These are phyloP conservation scores for Mesaphorura yosii DNA, from an alignment of 1,140 invertebrate genomes.

Conservation along the genomic window DNA sequence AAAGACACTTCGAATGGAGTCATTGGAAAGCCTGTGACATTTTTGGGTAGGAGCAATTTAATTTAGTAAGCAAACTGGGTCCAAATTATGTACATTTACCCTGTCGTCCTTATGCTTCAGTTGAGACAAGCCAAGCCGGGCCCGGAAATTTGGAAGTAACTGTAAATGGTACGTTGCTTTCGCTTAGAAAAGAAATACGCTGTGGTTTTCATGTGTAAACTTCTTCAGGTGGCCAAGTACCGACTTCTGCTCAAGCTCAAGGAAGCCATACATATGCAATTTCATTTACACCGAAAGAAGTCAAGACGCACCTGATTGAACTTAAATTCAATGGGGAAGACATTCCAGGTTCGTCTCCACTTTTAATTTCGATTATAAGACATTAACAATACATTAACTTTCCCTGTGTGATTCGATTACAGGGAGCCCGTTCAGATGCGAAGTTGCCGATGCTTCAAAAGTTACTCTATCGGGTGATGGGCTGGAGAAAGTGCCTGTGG, in stretches of 20 bases:
- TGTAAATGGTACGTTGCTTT: constrained; percentile 90
- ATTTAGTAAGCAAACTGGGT: neutral
- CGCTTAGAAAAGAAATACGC: constrained; percentile 84
- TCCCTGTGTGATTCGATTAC: constrained; percentile 36
- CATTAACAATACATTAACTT: constrained; percentile 3
- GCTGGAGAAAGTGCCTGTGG: constrained; percentile 84
- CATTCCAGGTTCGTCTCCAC: constrained; percentile 58
- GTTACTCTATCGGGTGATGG: constrained; percentile 64
- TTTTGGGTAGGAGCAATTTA: constrained; percentile 57
- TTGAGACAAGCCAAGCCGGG: constrained; percentile 92
- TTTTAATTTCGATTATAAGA: neutral
- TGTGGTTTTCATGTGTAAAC: constrained; percentile 94
- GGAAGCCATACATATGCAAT: constrained; percentile 94
- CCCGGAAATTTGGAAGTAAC: constrained; percentile 93
- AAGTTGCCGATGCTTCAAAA: constrained; percentile 58
- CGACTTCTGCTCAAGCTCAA: constrained; percentile 87
- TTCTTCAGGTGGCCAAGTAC: constrained; percentile 86
- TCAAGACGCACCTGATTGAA: constrained; percentile 78
- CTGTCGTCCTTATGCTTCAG: constrained; percentile 41
- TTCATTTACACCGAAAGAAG: constrained; percentile 84
- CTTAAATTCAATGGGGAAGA: constrained; percentile 90
- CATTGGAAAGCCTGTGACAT: constrained; percentile 85
- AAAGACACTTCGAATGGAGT: constrained; percentile 79
- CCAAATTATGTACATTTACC: neutral
- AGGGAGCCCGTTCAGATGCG: constrained; percentile 63